These are phyloP conservation scores for Streptopelia turtur DNA, from an alignment of 2,797 vertebrate species.

Conservation along the genomic window DNA sequence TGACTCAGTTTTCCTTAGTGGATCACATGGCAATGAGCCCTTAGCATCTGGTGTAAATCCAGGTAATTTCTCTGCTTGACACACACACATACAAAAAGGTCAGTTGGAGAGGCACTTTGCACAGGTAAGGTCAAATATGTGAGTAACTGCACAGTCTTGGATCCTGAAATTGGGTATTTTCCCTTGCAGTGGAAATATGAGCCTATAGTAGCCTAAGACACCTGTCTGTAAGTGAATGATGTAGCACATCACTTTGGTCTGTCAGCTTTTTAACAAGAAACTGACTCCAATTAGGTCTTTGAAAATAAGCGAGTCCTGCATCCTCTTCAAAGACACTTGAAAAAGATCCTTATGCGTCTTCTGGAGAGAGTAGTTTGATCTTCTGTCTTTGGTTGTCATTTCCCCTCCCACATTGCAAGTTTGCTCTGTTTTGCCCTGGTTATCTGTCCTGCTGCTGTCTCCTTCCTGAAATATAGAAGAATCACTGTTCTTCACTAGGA, in stretches of 20 bases:
- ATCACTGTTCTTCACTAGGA: neutral
- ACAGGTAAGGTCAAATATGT: neutral
- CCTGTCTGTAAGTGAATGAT: neutral
- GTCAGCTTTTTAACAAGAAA: neutral
- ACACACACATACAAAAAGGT: neutral
- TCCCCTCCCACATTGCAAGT: constrained; percentile 26
- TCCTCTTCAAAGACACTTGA: neutral
- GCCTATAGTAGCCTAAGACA: accelerated
- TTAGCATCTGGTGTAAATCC: constrained; percentile 13
- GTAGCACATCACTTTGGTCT: neutral
- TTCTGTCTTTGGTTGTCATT: neutral
- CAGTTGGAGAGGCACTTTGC: neutral
- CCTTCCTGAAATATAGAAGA: neutral
- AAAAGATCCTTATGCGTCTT: neutral
- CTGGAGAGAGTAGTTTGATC: constrained; percentile 41
- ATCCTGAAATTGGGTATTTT: neutral
- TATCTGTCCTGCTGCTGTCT: neutral
- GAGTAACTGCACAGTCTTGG: neutral
- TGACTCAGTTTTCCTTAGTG: neutral
- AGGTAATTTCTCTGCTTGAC: constrained; percentile 15
- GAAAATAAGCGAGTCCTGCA: neutral
- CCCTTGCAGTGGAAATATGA: neutral
- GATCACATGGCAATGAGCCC: neutral
- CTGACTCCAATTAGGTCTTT: neutral
- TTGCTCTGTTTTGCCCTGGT: neutral